A percentile compares a stretch with the other conserved stretches of the same genome.
These are phyloP conservation scores for Sinocyclocheilus grahami DNA, from an alignment of 2,113 vertebrate genomes.

Conservation along the genomic window DNA sequence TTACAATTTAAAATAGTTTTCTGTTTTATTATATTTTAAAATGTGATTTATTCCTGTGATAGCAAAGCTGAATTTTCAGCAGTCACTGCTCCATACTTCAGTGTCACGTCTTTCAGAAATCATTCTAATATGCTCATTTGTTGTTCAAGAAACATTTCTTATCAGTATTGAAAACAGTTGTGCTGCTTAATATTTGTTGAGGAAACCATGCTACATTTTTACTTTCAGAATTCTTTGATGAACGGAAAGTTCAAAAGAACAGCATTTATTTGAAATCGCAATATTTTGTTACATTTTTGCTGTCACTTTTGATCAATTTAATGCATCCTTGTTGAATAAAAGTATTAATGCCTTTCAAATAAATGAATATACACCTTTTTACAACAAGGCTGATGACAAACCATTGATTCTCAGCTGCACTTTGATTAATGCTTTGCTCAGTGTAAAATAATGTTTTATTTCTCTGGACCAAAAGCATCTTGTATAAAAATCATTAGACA, in stretches of 20 bases:
- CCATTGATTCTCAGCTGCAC: background rate
- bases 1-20: background rate
- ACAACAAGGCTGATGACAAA: background rate
- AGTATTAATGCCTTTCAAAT: background rate
- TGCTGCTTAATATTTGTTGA: no score
- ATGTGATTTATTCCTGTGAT: background rate
- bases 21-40: background rate
- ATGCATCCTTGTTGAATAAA: background rate
- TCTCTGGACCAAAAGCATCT: background rate
- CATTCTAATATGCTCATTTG: background rate
- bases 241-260: no score
- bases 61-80: background rate
- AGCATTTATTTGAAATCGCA: no score
- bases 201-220: no score
- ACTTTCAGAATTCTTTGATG: no score
- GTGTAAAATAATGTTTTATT: background rate
- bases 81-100: background rate
- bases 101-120: background rate
- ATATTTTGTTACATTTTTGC: background rate
- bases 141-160: no score
- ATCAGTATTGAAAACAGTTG: no score
- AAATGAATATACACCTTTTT: background rate
- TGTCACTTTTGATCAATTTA: background rate
- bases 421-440: slow-evolving; percentile 5
- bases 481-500: slow-evolving; percentile 25